These are phyloP conservation scores for Toxostoma redivivum DNA, from an alignment of 2,113 vertebrate genomes.

Conservation along the genomic window DNA sequence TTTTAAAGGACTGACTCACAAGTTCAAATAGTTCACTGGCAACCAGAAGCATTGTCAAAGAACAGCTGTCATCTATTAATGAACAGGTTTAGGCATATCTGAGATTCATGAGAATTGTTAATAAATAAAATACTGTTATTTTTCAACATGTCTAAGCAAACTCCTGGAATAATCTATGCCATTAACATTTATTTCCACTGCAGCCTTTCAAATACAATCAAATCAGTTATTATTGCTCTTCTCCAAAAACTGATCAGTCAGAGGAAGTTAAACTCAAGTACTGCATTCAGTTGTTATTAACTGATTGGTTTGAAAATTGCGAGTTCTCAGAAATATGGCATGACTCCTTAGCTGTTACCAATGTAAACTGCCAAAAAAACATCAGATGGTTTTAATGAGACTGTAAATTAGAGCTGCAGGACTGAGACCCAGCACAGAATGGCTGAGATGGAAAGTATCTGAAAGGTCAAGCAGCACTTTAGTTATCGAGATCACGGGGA, in stretches of 20 bases:
- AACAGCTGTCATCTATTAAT: conserved; percentile 8
- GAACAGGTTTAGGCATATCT: conserved; percentile 29
- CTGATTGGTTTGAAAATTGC: neutral
- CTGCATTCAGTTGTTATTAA: neutral
- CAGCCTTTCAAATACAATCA: neutral
- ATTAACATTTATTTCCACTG: neutral
- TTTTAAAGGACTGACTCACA: neutral
- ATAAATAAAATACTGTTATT: conserved; percentile 17
- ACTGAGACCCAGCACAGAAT: neutral
- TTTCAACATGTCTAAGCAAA: neutral
- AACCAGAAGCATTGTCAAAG: neutral
- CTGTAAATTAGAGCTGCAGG: neutral
- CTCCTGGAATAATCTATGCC: neutral
- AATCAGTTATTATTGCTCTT: neutral
- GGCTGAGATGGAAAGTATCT: neutral
- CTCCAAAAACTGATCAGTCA: neutral
- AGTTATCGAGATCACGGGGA: neutral
- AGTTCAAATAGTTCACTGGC: neutral
- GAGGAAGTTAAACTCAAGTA: neutral
- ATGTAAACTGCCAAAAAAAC: neutral
- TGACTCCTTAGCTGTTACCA: neutral
- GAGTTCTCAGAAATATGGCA: neutral
- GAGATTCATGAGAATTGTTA: neutral
- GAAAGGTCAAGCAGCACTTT: neutral
- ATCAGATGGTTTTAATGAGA: neutral